These are phyloP conservation scores for Cydia fagiglandana DNA, from an alignment of 1,140 invertebrate genomes.

Conservation along the genomic window DNA sequence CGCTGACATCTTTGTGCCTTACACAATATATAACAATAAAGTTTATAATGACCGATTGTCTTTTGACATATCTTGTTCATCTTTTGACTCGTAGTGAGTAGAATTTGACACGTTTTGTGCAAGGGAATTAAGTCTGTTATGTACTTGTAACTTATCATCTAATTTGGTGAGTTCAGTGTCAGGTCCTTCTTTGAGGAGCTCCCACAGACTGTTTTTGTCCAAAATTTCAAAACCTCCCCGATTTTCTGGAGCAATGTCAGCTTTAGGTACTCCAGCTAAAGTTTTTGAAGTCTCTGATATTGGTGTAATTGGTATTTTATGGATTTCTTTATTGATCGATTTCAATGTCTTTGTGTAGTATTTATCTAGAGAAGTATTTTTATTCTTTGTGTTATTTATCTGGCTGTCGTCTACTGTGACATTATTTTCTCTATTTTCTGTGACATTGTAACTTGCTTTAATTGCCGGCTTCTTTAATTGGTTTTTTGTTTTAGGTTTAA, in stretches of 20 bases:
- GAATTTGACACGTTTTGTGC: slow-evolving; percentile 54
- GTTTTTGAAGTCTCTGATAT: slow-evolving; percentile 76
- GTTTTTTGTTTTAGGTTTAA: slow-evolving; percentile 63
- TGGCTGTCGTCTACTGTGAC: slow-evolving; percentile 35
- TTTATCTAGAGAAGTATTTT: slow-evolving; percentile 45
- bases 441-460: slow-evolving; percentile 45
- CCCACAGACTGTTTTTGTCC: slow-evolving; percentile 81
- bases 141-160: slow-evolving; percentile 63
- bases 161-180: slow-evolving; percentile 56
- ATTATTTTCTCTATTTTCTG: slow-evolving; percentile 31
- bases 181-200: slow-evolving; percentile 79
- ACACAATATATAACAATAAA: slow-evolving; percentile 70
- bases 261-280: slow-evolving; percentile 52
- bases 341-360: slow-evolving; percentile 62
- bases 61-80: slow-evolving; percentile 44
- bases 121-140: slow-evolving; percentile 55
- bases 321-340: slow-evolving; percentile 80
- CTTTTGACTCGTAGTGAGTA: slow-evolving; percentile 55
- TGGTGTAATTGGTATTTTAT: slow-evolving; percentile 71
- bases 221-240: slow-evolving; percentile 80
- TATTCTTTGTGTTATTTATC: slow-evolving; percentile 55
- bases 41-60: slow-evolving; percentile 72
- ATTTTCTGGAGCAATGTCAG: slow-evolving; percentile 76
- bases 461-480: slow-evolving; percentile 60
- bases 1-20: slow-evolving; percentile 71